Percentiles rank a stretch among this genome's conserved stretches.
These are phyloP conservation scores for Leguminivora glycinivorella DNA, from an alignment of 1,140 invertebrate genomes.

Conservation along the genomic window DNA sequence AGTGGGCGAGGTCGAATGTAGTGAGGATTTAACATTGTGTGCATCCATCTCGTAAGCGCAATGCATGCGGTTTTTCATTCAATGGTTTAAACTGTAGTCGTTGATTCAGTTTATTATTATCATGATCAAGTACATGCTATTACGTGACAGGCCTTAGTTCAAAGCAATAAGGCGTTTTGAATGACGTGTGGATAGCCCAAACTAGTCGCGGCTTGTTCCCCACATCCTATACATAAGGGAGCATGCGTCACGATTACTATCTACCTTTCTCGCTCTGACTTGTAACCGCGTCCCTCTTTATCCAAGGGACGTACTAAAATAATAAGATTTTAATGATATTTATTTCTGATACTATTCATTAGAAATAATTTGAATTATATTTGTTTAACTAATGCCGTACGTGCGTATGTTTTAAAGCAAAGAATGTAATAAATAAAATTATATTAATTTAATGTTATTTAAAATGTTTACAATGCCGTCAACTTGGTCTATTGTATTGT, in stretches of 20 bases:
- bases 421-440: constrained; percentile 21
- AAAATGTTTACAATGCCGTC: constrained; percentile 25
- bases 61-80: background rate
- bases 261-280: background rate
- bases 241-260: background rate
- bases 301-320: background rate
- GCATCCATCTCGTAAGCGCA: background rate
- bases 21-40: background rate
- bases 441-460: constrained; percentile 27
- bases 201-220: constrained; percentile 11
- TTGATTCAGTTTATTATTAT: background rate
- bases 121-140: background rate
- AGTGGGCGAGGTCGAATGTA: background rate
- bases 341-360: constrained; percentile 3
- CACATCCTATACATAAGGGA: background rate
- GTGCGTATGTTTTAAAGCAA: constrained; percentile 8
- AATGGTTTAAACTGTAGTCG: background rate
- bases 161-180: background rate
- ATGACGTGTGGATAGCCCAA: background rate
- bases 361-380: constrained; percentile 5
- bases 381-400: constrained; percentile 16
- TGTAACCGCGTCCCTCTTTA: constrained; percentile 3
- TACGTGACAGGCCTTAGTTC: background rate
- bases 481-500: constrained; percentile 42
- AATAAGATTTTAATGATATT: background rate